Evolutionary conservation across 2,888 invertebrate species (phyloP).

Genomic region (Bombylius discolor): DNA sequence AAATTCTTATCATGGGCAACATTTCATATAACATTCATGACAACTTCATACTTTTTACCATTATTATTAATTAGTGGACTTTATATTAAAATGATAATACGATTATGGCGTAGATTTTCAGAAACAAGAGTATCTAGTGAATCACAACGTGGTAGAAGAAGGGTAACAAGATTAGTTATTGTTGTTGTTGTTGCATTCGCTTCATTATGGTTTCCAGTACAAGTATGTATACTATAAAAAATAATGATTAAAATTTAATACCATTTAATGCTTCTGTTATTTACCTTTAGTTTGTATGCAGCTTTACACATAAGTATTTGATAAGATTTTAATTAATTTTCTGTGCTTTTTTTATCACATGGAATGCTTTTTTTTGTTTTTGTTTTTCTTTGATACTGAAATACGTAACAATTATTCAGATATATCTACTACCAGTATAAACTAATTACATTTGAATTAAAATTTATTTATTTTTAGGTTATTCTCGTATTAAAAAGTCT

Average conservation of each 20-base stretch:
- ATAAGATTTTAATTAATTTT: no score
- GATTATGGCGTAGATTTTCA: slow-evolving; percentile 70
- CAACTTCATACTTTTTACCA: slow-evolving; percentile 76
- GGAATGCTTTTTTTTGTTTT: no score
- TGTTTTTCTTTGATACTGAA: no score
- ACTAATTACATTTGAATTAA: no score
- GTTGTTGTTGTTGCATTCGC: slow-evolving; percentile 87
- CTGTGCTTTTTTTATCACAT: no score
- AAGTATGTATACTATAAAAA: slow-evolving; percentile 41
- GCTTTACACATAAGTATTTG: no score
- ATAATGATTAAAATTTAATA: not conserved
- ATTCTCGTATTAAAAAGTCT: slow-evolving; percentile 42
- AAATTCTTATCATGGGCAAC: slow-evolving; percentile 33
- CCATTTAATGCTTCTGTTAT: not conserved
- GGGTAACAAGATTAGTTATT: slow-evolving; percentile 82
- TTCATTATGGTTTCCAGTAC: slow-evolving; percentile 89
- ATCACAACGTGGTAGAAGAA: slow-evolving; percentile 60
- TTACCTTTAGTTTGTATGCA: not conserved
- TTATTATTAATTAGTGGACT: slow-evolving; percentile 71
- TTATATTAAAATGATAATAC: slow-evolving; percentile 77
- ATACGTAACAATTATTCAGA: no score
- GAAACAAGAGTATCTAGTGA: slow-evolving; percentile 68
- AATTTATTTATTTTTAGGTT: slow-evolving; percentile 45
- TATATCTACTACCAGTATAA: no score
- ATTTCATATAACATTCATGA: slow-evolving; percentile 64